phyloP scores from a whole-genome alignment of 2,797 vertebrate species.

The Botia almorhae region DNA sequence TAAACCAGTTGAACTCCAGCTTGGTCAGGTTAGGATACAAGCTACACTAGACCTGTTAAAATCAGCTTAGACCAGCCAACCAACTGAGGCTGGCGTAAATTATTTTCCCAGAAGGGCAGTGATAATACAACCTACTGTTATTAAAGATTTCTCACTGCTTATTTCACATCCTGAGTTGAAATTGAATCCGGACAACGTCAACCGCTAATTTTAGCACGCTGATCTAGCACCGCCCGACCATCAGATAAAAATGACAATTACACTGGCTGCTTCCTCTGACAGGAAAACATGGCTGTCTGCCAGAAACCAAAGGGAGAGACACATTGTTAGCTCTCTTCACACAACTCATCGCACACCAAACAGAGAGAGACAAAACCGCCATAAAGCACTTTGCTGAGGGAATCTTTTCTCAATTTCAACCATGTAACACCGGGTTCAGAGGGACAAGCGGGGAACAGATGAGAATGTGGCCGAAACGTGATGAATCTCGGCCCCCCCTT shows the following conservation, averaged over 20 bases:
- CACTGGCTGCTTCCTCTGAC: conserved; percentile 46
- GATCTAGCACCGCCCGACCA: conserved; percentile 37
- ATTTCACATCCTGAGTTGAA: conserved; percentile 23
- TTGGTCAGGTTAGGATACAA: too few species aligned
- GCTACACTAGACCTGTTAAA: not conserved
- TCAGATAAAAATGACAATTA: conserved; percentile 61
- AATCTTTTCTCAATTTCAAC: conserved; percentile 28
- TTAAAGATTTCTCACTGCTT: not conserved
- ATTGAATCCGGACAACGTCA: conserved; percentile 40
- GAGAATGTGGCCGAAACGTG: conserved; percentile 27
- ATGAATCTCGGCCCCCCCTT: conserved; percentile 37
- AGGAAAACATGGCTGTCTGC: conserved; percentile 44
- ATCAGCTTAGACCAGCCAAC: not conserved
- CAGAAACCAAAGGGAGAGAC: conserved; percentile 46
- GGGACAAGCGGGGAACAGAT: not conserved
- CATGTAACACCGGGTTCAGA: conserved; percentile 6
- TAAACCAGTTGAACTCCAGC: too few species aligned
- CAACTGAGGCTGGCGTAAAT: not conserved
- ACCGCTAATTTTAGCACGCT: conserved; percentile 53
- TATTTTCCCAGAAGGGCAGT: not conserved
- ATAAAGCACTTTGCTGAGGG: not conserved
- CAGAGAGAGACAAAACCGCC: not conserved
- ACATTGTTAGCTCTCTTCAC: conserved; percentile 47
- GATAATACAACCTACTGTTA: not conserved
- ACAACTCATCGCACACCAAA: conserved; percentile 23